Base-by-base conservation (phyloP, 2,888 invertebrate genomes). In the Lasioglossum marginatum region DNA sequence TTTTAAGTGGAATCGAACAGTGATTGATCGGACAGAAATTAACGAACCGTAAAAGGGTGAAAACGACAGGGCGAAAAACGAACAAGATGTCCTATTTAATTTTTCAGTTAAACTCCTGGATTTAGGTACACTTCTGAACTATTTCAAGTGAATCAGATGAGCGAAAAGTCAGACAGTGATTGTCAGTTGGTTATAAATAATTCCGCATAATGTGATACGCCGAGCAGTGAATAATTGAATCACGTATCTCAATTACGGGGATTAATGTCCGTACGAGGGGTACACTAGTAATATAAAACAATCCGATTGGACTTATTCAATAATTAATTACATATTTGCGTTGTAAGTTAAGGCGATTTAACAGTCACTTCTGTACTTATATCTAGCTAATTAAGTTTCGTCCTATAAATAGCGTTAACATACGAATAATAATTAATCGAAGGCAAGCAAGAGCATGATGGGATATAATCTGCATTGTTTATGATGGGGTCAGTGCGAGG, bases 391-490 rank as follows among this genome's bases (percentile, higher is more conserved):
- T 45, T 45, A 45, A 45, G 5, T 5, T 5, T 19, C 5, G 19
- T 5, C 48, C 19, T 48, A 19, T 6, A 2, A 52, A 52, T 23
- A 0, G 23, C 8, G 6, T 23, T 6, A 23, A 52, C 23, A 23
- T 8, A 52, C 52, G 52, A 52, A 2, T 23, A 23, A 23, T 23
- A 10, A 52, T 52, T 52, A 23, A 52, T 52, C 1, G 52, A 10
- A n/a, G 1, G n/a, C 12, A n/a, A 57, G n/a, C 1, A 3, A n/a
- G 8, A n/a, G 4, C 4, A 3, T 57, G 4, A 0, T 8, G 10
- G 2, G n/a, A 1, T 16, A 63, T 63, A 16, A 63, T 31, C 31
- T 2, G 5, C 0, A 6, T 16, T 63, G 14, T 31, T 63, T 16
- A 57, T 2, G 31, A 63, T 16, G 16, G 16, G 5, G 31, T 31